Conservation (phyloP, 2,888 invertebrate genomes). For the Aporophyla lueneburgensis region DNA sequence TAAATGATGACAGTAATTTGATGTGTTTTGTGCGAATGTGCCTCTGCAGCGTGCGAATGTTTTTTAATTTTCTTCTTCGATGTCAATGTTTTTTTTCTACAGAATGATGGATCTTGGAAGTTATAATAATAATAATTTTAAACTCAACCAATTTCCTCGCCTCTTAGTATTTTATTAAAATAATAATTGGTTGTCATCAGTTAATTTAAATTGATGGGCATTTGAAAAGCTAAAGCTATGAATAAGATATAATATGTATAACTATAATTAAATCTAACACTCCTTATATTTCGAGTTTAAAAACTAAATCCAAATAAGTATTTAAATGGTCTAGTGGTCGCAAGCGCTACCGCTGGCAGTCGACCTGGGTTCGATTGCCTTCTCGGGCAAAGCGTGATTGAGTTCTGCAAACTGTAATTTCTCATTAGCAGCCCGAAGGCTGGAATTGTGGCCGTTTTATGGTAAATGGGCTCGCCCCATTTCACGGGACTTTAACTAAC, state of each 20-base stretch:
- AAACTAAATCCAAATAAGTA: background rate
- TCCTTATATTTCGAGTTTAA: background rate
- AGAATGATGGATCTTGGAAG: background rate
- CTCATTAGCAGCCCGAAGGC: background rate
- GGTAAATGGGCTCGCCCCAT: background rate
- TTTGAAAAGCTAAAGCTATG: background rate
- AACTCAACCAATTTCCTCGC: background rate
- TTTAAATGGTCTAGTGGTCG: background rate
- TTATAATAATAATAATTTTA: background rate
- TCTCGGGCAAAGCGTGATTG: background rate
- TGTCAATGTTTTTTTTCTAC: too few relatives aligned
- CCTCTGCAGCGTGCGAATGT: slow-evolving; percentile 41
- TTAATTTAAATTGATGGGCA: background rate
- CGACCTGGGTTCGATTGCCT: background rate
- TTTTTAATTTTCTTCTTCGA: background rate
- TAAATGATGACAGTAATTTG: background rate
- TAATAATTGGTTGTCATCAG: background rate
- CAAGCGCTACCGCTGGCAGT: background rate
- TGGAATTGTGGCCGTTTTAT: background rate
- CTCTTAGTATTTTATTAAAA: background rate
- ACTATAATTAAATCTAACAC: too few relatives aligned
- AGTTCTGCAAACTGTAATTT: background rate
- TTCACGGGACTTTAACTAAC: too few relatives aligned
- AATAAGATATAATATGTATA: background rate
- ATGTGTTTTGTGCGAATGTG: slow-evolving; percentile 37